These are phyloP conservation scores for Aptenodytes patagonicus DNA, from an alignment of 2,113 vertebrate species.

Conservation along the genomic window DNA sequence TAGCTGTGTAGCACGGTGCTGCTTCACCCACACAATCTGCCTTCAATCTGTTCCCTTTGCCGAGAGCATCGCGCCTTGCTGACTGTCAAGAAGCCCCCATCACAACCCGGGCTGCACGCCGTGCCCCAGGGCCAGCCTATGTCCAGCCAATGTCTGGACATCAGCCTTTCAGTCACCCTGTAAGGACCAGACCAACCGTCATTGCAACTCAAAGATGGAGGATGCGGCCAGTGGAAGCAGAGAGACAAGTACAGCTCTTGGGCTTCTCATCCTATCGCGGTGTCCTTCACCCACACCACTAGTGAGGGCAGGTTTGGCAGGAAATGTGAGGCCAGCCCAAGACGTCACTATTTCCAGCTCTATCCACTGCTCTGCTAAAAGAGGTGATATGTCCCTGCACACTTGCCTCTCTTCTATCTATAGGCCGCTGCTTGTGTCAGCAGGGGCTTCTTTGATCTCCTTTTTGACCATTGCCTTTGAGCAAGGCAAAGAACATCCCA, in stretches of 20 bases:
- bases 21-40: conserved; percentile 70
- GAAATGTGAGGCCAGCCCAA: not conserved
- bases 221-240: not conserved
- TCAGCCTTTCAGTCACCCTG: not conserved
- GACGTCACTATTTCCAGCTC: not conserved
- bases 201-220: not conserved
- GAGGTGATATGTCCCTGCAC: not conserved
- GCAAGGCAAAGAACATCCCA: not conserved
- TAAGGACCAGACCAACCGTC: not conserved
- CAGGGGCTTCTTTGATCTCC: not conserved
- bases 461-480: not conserved
- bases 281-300: rapidly evolving
- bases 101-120: not conserved
- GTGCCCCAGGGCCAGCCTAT: not conserved
- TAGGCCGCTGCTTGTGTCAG: not conserved
- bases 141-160: not conserved
- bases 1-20: conserved; percentile 34
- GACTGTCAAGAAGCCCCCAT: conserved; percentile 1
- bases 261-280: not conserved
- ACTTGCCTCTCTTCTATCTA: not conserved
- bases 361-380: not conserved
- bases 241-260: not conserved
- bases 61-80: conserved; percentile 15
- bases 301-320: not conserved
- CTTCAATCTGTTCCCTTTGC: conserved; percentile 74